Percentiles rank a stretch among this genome's conserved stretches.
Evolutionary conservation across 2,797 vertebrate genomes (phyloP).

Genomic region (Silurus lanzhouensis): DNA sequence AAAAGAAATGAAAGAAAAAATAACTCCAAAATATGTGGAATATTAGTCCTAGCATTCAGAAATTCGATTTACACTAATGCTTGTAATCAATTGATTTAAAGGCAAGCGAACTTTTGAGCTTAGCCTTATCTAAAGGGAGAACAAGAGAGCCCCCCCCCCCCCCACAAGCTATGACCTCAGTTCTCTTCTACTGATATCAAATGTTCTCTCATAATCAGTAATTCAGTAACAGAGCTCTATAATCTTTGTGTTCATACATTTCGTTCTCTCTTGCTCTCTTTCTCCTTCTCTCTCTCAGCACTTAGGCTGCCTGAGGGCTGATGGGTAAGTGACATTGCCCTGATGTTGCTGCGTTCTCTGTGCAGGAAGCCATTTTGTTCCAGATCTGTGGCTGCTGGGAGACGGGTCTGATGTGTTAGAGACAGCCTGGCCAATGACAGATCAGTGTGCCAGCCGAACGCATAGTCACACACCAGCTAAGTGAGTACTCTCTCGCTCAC

Average conservation of each 20-base stretch:
- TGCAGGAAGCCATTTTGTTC: slow-evolving; percentile 62
- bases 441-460: slow-evolving; percentile 49
- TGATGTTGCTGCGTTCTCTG: slow-evolving; percentile 61
- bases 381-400: slow-evolving; percentile 55
- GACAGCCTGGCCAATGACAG: slow-evolving; percentile 60
- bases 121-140: not conserved
- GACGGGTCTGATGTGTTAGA: slow-evolving; percentile 56
- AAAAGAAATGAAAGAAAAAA: not conserved
- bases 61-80: not conserved
- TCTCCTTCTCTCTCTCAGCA: slow-evolving; percentile 47
- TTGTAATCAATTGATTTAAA: not conserved
- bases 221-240: slow-evolving; percentile 7
- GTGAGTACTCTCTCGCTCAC: slow-evolving; percentile 36
- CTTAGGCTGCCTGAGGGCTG: slow-evolving; percentile 65
- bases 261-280: not conserved
- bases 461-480: slow-evolving; percentile 44
- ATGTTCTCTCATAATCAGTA: not conserved
- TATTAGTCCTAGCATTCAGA: not conserved
- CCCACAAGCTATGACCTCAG: not conserved
- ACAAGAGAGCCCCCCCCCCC: not conserved
- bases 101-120: not conserved
- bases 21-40: not conserved
- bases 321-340: slow-evolving; percentile 75
- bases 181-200: not conserved
- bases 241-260: slow-evolving; percentile 6